Evolutionary conservation across 1,140 invertebrate species (phyloP), one percentile per base, ranked within the genome.

Genomic region (Triops longicaudatus): DNA sequence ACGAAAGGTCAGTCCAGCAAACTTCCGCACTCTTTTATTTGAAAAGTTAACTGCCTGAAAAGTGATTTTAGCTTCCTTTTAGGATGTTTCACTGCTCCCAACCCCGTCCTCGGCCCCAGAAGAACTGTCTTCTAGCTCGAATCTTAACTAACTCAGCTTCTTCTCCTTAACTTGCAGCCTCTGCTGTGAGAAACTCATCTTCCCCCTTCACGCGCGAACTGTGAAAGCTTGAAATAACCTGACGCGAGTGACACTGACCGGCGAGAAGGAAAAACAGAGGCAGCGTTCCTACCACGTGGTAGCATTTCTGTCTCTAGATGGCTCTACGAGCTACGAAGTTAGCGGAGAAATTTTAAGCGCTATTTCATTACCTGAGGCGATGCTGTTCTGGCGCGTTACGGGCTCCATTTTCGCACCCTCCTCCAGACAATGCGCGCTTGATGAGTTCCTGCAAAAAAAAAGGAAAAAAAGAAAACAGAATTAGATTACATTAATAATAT

Each of bases 111-210:
- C 50, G 14, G 2, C 50, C 14, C 50, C 17, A n/a, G 50, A 63
- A 4, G n/a, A 22, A 63, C 50, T 63, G 50, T 63, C 50, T 63
- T 63, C 50, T 63, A 1, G 17, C 50, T 63, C 22, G 10, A 63
- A 63, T 63, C 50, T 63, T 22, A 63, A 63, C 50, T 63, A 63
- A n/a, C 50, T 63, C 22, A 63, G 50, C 50, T 63, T 63, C 50
- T 22, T 63, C 50, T 63, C 50, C 50, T 63, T 63, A 63, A 63
- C 50, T 17, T 22, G 14, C 50, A 63, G 50, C 50, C 50, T 63
- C 50, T 22, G 0, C n/a, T 63, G 17, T 63, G 50, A 14, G 50
- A 63, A 63, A 63, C 14, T 63, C 50, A 63, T 63, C 50, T 63
- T 17, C 50, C 50, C 22, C 50, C 7, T 37, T 63, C 17, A 63